These are phyloP conservation scores for Zelostemma sp. DNA, from an alignment of 1,140 invertebrate genomes.

Conservation along the genomic window DNA sequence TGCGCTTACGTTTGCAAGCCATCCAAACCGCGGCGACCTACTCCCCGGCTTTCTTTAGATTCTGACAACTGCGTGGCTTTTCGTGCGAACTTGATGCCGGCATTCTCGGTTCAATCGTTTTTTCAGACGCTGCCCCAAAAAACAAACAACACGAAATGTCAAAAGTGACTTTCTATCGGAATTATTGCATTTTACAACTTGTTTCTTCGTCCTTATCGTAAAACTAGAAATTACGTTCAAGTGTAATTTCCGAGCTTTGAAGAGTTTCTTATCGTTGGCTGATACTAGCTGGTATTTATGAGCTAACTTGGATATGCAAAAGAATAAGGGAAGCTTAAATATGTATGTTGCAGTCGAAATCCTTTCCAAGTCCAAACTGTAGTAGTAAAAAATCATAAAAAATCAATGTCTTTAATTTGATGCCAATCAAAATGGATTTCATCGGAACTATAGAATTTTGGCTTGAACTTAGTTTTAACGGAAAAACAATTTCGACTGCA, in stretches of 20 bases:
- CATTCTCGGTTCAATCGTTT: conserved; percentile 10
- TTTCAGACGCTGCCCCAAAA: background rate
- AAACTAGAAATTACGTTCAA: too few relatives aligned
- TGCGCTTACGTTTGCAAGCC: conserved; percentile 67
- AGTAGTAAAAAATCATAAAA: too few relatives aligned
- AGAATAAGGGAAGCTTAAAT: background rate
- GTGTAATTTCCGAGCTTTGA: too few relatives aligned
- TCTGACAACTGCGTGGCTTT: background rate
- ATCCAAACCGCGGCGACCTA: conserved; percentile 55
- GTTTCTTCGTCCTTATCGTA: too few relatives aligned
- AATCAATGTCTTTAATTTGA: too few relatives aligned
- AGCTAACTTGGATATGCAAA: background rate
- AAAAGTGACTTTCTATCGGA: background rate
- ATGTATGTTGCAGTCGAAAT: too few relatives aligned
- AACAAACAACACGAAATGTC: background rate
- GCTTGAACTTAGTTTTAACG: too few relatives aligned
- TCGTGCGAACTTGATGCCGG: background rate
- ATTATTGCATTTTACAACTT: background rate
- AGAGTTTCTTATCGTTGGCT: background rate
- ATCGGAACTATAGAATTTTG: too few relatives aligned
- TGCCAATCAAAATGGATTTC: too few relatives aligned
- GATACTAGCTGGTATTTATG: background rate
- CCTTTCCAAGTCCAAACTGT: too few relatives aligned
- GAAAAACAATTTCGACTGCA: too few relatives aligned
- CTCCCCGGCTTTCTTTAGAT: conserved; percentile 25